Evolutionary conservation across 2,797 vertebrate genomes (phyloP), one percentile per base, ranked within the genome.

Genomic region (Erpetoichthys calabaricus): DNA sequence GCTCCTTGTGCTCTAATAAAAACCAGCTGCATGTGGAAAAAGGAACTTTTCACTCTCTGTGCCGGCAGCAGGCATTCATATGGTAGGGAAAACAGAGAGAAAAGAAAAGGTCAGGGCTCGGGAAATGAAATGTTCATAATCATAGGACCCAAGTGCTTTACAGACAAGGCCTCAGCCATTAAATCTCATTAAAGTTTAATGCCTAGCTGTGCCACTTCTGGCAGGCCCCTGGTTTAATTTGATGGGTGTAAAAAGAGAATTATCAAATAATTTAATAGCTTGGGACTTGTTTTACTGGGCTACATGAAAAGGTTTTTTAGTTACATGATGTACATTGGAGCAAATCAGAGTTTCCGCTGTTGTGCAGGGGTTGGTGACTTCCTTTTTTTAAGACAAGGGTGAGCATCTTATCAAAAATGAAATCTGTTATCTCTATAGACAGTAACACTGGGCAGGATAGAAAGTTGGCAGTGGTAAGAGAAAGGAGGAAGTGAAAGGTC

Each of bases 161-260:
- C 65, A 82, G 80, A 75, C 79, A 42, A 79, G 83, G 77, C 72
- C 79, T 73, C 68, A 73, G 72, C 81, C 82, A 80, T 86, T 85
- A 82, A 77, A 61, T 67, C 78, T 83, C 80, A 80, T 87, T 85
- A 85, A 80, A 79, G 73, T 82, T 82, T 79, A 80, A 85, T 82
- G 75, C 82, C 78, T 77, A 78, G 67, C 64, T 68, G 76, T 68
- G 76, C 75, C 73, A 69, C 70, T 61, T 75, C 60, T 65, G 68
- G 75, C 78, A 69, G 62, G 57, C 76, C 74, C 58, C 69, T 57
- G 70, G 72, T 77, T 76, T 77, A 67, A 81, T 79, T 75, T 77
- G 75, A 77, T 74, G 79, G 77, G 80, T 75, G 72, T 74, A 73
- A 76, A 77, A 76, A 77, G 80, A 79, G 75, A 75, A 73, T 73